Evolutionary conservation across 2,888 invertebrate species (phyloP), one percentile per base, ranked within the genome.

Genomic region (Gibbula magus): DNA sequence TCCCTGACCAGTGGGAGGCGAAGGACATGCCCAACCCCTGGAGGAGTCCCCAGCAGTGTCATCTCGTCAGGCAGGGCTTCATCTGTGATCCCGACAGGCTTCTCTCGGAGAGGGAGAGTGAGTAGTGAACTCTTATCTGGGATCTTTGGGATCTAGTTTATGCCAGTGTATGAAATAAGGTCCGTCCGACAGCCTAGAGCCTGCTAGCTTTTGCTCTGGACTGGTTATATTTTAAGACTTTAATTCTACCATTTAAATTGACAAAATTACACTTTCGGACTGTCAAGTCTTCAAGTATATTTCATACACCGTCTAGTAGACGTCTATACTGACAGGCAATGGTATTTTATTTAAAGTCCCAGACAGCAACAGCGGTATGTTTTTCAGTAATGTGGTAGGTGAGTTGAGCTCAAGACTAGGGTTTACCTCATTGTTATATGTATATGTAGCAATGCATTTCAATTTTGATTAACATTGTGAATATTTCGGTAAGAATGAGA

Each of bases 11-110:
- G 54, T 56, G 56, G 73, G 29, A 20, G 13, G 53, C 78, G 2
- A 74, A 61, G 29, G 70, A 74, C 20, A 73, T 74, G 56, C 78
- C 78, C 5, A 73, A 78, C 45, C 78, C 78, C 45, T n/a, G 22
- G 39, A 78, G 78, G 39, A 78, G 74, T 35, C 74, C 78, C 29
- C 78, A 74, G 56, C 70, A 67, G n/a, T 78, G 78, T 45, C 52
- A 74, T 13, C 54, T 74, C 16, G 32, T 32, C 18, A 13, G 54
- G 45, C 18, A 35, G 20, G 78, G 78, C 5, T 78, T 39, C 39
- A n/a, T 78, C n/a, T 78, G 78, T 61, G 78, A 78, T 51, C 78
- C 78, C n/a, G 67, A 78, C 22, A 54, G 22, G 8, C 29, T 78
- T 0, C 78, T 78, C 16, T 25, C 74, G 0, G 35, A 54, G 2